Percentiles rank a stretch among this genome's conserved stretches.
phyloP scores from a whole-genome alignment of 2,113 vertebrate species.

The Verasper variegatus region DNA sequence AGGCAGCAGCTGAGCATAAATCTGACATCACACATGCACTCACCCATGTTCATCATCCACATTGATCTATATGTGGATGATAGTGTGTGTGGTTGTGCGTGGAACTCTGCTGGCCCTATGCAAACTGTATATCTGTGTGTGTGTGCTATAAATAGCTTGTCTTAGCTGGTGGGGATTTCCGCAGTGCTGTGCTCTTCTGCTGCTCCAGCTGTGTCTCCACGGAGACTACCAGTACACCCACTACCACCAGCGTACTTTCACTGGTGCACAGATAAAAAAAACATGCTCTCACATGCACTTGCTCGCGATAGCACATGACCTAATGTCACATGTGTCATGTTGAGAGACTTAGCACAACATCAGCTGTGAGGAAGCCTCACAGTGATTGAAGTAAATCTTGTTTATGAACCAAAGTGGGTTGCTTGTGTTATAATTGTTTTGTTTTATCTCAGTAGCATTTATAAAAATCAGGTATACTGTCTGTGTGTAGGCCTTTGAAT shows the following conservation, averaged over 20 bases:
- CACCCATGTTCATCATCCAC: slow-evolving; percentile 7
- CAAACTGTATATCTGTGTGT: slow-evolving; percentile 53
- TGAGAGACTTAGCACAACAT: slow-evolving; percentile 44
- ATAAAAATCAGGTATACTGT: background rate
- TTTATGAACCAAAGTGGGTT: slow-evolving; percentile 39
- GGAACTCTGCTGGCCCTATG: slow-evolving; percentile 42
- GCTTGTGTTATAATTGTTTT: slow-evolving; percentile 5
- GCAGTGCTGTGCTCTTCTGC: slow-evolving; percentile 70
- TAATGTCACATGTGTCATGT: slow-evolving; percentile 51
- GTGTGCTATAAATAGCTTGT: slow-evolving; percentile 76
- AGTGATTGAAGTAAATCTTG: slow-evolving; percentile 39
- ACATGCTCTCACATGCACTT: slow-evolving; percentile 1
- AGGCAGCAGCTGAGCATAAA: slow-evolving; percentile 55
- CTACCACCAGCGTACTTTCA: slow-evolving; percentile 40
- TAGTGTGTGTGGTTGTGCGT: slow-evolving; percentile 8
- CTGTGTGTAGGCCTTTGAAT: too few relatives aligned
- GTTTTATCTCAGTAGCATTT: background rate
- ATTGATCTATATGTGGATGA: slow-evolving; percentile 18
- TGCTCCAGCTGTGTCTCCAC: slow-evolving; percentile 69
- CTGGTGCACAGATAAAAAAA: slow-evolving; percentile 35
- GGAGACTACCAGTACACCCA: slow-evolving; percentile 62
- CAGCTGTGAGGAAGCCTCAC: slow-evolving; percentile 37
- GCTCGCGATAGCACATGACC: slow-evolving; percentile 39
- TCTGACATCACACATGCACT: slow-evolving; percentile 33
- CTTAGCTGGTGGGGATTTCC: slow-evolving; percentile 77